Evolutionary conservation across 2,113 vertebrate species (phyloP).

Genomic region (Cryptotis parvus): DNA sequence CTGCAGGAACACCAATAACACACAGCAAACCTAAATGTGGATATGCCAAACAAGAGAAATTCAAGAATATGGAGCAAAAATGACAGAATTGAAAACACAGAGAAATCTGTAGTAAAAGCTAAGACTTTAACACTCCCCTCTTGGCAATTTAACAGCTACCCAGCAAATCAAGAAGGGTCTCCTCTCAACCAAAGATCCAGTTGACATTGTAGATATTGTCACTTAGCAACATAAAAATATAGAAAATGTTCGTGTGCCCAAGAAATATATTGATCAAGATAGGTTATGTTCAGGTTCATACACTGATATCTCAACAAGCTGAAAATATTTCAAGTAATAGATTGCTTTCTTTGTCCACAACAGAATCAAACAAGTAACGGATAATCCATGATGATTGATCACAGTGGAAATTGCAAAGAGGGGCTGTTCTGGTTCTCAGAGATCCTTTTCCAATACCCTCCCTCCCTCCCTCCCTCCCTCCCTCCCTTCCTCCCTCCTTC

Average conservation of each 20-base stretch:
- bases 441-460: not conserved
- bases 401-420: not conserved
- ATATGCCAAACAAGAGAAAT: constrained; percentile 1
- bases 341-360: not conserved
- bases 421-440: too few species aligned
- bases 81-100: not conserved
- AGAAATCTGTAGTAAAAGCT: not conserved
- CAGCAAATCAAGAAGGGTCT: not conserved
- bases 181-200: not conserved
- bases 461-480: too few species aligned
- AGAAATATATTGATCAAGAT: not conserved
- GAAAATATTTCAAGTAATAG: not conserved
- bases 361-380: constrained; percentile 12
- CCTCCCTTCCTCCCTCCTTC: too few species aligned
- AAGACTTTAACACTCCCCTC: not conserved
- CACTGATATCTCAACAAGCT: not conserved
- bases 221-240: not conserved
- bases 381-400: not conserved
- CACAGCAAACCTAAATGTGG: not conserved
- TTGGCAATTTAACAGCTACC: not conserved
- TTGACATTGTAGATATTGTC: not conserved
- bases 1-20: not conserved
- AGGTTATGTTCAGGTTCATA: not conserved
- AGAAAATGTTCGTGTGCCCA: not conserved
- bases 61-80: not conserved